phyloP scores from a whole-genome alignment of 1,140 invertebrate species.

The Pseudobourletiella spinata region DNA sequence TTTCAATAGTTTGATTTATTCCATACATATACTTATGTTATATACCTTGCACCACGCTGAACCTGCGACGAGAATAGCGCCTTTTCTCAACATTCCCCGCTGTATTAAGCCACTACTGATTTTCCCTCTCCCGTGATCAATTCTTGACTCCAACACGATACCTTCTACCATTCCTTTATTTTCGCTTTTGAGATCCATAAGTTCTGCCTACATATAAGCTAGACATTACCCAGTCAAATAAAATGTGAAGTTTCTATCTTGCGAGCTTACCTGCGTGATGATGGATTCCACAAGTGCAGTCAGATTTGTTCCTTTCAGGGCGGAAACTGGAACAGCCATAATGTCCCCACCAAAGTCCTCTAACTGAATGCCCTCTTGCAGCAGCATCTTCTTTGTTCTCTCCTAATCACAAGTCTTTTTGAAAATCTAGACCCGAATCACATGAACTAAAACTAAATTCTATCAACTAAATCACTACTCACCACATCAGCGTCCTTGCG shows the following conservation, averaged over 20 bases:
- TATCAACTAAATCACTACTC: too few relatives aligned
- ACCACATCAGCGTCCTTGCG: constrained; percentile 77
- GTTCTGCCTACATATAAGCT: constrained; percentile 66
- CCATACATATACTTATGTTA: neutral
- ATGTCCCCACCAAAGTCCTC: constrained; percentile 88
- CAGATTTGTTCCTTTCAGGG: constrained; percentile 73
- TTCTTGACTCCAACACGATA: constrained; percentile 75
- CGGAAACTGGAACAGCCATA: constrained; percentile 85
- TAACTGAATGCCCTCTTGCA: constrained; percentile 65
- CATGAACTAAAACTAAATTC: too few relatives aligned
- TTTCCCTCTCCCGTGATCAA: constrained; percentile 65
- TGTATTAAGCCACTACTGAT: constrained; percentile 75
- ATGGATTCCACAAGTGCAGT: constrained; percentile 73
- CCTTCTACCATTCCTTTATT: constrained; percentile 77
- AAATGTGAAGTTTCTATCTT: neutral
- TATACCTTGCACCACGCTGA: constrained; percentile 65
- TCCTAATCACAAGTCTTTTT: too few relatives aligned
- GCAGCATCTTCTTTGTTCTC: constrained; percentile 60
- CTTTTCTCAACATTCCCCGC: constrained; percentile 76
- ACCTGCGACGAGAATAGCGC: constrained; percentile 73
- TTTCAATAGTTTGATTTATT: neutral
- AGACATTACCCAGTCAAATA: constrained; percentile 16
- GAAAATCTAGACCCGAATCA: too few relatives aligned
- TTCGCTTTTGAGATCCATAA: constrained; percentile 76
- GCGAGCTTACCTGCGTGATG: constrained; percentile 44